Evolutionary conservation across 1,140 invertebrate species (phyloP).

Genomic region (Lysiphlebus fabarum): DNA sequence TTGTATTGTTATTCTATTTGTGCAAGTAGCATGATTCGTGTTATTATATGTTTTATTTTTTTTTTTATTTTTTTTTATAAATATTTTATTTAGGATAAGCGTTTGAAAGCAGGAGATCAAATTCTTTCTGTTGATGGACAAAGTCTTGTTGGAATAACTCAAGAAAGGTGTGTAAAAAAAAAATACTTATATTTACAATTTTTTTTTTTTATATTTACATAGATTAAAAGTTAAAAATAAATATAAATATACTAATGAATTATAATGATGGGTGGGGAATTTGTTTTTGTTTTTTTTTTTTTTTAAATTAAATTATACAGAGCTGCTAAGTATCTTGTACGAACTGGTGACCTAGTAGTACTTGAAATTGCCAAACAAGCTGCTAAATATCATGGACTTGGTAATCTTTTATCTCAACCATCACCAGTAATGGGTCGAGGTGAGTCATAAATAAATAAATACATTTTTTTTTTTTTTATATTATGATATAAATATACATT

Average conservation of each 20-base stretch:
- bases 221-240: not conserved
- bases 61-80: constrained; percentile 15
- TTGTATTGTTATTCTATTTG: no score
- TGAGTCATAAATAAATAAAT: constrained; percentile 47
- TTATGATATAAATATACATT: no score
- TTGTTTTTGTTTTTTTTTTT: constrained; percentile 2
- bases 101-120: constrained; percentile 95
- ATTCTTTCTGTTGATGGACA: constrained; percentile 95
- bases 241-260: constrained; percentile 7
- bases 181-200: not conserved
- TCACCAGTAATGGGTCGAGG: constrained; percentile 80
- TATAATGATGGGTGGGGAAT: no score
- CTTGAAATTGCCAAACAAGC: constrained; percentile 97
- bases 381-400: constrained; percentile 93
- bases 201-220: not conserved
- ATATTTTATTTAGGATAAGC: constrained; percentile 71
- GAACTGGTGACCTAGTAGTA: constrained; percentile 88
- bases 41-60: not conserved
- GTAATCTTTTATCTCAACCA: constrained; percentile 87
- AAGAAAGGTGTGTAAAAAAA: constrained; percentile 71
- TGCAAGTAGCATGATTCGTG: no score
- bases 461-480: constrained; percentile 1
- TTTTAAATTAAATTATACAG: constrained; percentile 46
- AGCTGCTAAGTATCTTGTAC: constrained; percentile 93
- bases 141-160: constrained; percentile 92